These are phyloP conservation scores for Meiosimyza platycephala DNA, from an alignment of 2,888 invertebrate species.

Conservation along the genomic window DNA sequence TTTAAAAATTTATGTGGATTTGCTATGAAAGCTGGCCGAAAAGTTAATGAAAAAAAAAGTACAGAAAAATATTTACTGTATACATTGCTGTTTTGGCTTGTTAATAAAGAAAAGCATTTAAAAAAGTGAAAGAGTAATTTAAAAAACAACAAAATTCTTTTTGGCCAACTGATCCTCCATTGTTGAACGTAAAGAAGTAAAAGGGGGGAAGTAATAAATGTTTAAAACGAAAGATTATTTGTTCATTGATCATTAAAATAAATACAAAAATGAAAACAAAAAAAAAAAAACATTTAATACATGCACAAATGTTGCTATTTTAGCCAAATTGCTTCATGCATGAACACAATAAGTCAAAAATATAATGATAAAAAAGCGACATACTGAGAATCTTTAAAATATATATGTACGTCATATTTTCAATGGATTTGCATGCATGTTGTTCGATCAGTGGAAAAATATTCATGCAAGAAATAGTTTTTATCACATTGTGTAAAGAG, in stretches of 20 bases:
- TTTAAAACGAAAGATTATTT: too few relatives aligned
- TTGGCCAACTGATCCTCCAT: not conserved
- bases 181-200: not conserved
- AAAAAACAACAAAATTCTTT: constrained; percentile 17
- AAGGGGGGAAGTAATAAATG: not conserved
- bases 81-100: constrained; percentile 3
- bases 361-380: constrained; percentile 1
- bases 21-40: constrained; percentile 1
- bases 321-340: constrained; percentile 18
- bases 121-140: constrained; percentile 11
- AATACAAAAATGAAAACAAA: not conserved
- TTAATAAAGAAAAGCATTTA: constrained; percentile 8
- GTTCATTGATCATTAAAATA: constrained; percentile 19
- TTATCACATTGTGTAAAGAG: too few relatives aligned
- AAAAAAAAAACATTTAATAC: not conserved
- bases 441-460: too few relatives aligned
- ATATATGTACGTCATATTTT: constrained; percentile 30
- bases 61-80: not conserved
- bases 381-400: constrained; percentile 2
- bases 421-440: constrained; percentile 16
- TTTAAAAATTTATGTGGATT: constrained; percentile 24
- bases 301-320: constrained; percentile 6
- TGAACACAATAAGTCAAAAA: not conserved
- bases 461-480: too few relatives aligned
- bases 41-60: constrained; percentile 32